Evolutionary conservation across 2,113 vertebrate species (phyloP).

Genomic region (Vanacampus margaritifer): DNA sequence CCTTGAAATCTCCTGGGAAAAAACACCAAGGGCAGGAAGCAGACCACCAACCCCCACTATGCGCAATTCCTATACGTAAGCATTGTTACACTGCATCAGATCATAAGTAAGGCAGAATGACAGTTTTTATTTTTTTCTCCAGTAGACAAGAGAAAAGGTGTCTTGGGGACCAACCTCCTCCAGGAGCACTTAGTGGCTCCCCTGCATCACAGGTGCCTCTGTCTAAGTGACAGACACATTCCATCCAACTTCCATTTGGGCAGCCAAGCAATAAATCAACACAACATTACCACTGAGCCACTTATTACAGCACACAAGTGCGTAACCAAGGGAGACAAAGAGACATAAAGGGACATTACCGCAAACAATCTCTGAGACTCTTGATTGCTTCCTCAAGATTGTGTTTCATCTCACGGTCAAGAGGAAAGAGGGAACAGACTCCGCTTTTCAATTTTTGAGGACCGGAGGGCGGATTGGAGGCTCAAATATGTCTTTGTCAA

Average conservation of each 20-base stretch:
- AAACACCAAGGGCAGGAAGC: slow-evolving; percentile 42
- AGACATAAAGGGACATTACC: slow-evolving; percentile 51
- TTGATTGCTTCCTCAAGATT: slow-evolving; percentile 63
- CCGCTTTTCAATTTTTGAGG: slow-evolving; percentile 53
- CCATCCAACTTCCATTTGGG: slow-evolving; percentile 58
- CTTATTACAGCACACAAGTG: slow-evolving; percentile 47
- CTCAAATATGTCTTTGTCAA: slow-evolving; percentile 36
- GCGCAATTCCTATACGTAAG: background rate
- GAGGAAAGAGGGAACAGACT: slow-evolving; percentile 51
- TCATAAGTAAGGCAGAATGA: slow-evolving; percentile 1
- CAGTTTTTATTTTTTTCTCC: background rate
- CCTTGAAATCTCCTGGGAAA: slow-evolving; percentile 35
- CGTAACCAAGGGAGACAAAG: slow-evolving; percentile 13
- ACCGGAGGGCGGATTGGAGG: slow-evolving; percentile 37
- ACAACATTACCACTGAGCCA: slow-evolving; percentile 51
- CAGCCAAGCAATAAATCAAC: slow-evolving; percentile 69
- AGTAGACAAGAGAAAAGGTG: background rate
- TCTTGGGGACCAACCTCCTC: slow-evolving; percentile 32
- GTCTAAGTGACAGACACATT: slow-evolving; percentile 59
- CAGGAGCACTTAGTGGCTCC: slow-evolving; percentile 48
- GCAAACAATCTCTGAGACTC: slow-evolving; percentile 52
- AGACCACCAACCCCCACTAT: background rate
- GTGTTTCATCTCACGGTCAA: slow-evolving; percentile 59
- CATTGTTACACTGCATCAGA: background rate
- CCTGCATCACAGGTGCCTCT: slow-evolving; percentile 60